Evolutionary conservation across 2,888 invertebrate species (phyloP).

Genomic region (Diogma glabrata): DNA sequence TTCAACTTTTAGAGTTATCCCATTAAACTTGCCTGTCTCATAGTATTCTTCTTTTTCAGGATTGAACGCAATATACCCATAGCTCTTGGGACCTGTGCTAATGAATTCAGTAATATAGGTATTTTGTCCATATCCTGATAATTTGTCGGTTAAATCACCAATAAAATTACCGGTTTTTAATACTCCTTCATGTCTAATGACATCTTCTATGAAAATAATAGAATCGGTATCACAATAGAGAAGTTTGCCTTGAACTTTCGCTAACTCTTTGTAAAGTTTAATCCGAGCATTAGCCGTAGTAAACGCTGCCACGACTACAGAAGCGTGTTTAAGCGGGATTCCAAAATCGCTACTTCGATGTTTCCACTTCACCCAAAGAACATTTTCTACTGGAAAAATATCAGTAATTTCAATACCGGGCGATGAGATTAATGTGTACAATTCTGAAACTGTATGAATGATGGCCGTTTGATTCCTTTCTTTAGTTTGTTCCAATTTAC

Average conservation of each 20-base stretch:
- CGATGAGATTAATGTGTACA: background rate
- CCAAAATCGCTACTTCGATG: background rate
- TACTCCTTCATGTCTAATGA: too few species aligned
- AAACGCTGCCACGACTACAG: background rate
- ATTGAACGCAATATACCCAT: too few species aligned
- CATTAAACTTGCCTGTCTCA: too few species aligned
- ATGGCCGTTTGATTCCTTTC: background rate
- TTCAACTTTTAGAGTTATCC: too few species aligned
- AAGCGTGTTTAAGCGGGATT: background rate
- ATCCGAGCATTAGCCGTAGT: background rate
- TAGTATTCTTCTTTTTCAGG: too few species aligned
- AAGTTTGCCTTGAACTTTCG: background rate
- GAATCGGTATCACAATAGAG: background rate
- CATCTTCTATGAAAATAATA: too few species aligned
- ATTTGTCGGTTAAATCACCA: too few species aligned
- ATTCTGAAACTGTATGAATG: background rate
- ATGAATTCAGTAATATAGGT: too few species aligned
- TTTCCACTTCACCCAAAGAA: background rate
- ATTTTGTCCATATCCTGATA: too few species aligned
- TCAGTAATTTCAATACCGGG: background rate
- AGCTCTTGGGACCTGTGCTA: too few species aligned
- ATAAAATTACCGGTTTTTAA: too few species aligned
- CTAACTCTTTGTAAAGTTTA: background rate
- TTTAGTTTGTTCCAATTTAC: background rate
- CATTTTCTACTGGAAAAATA: background rate